Conservation (phyloP, 1,140 invertebrate species). For the Euura lappo region DNA sequence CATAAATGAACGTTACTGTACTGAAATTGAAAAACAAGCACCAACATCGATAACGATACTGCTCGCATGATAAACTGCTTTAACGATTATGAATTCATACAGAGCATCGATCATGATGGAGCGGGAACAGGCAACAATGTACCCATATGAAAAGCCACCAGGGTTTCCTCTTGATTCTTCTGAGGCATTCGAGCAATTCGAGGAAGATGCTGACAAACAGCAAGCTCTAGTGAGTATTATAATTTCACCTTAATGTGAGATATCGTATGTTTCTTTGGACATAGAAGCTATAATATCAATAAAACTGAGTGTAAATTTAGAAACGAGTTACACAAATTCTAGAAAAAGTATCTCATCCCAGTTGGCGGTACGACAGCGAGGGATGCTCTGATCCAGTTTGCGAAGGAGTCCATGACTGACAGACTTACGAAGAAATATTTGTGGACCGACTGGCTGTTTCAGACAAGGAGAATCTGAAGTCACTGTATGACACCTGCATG, state of each 20-base stretch:
- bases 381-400: not conserved
- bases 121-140: not conserved
- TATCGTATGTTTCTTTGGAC: not conserved
- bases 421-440: too few species aligned
- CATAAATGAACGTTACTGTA: too few species aligned
- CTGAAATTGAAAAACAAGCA: not conserved
- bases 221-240: constrained; percentile 1
- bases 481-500: too few species aligned
- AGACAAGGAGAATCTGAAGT: too few species aligned
- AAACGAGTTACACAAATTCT: not conserved
- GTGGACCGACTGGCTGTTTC: too few species aligned
- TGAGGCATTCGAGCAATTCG: not conserved
- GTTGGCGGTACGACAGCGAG: not conserved
- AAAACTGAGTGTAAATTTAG: not conserved
- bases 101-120: not conserved
- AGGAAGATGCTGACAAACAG: not conserved
- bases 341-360: not conserved
- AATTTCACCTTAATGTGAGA: not conserved
- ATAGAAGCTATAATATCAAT: not conserved
- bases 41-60: not conserved
- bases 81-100: not conserved
- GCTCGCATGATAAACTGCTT: not conserved
- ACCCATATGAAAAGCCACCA: not conserved
- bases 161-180: not conserved
- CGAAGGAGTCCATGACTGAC: not conserved